Percentiles rank a stretch among this genome's conserved stretches.
phyloP scores from a whole-genome alignment of 2,113 vertebrate genomes.

The Perca schrenkii region DNA sequence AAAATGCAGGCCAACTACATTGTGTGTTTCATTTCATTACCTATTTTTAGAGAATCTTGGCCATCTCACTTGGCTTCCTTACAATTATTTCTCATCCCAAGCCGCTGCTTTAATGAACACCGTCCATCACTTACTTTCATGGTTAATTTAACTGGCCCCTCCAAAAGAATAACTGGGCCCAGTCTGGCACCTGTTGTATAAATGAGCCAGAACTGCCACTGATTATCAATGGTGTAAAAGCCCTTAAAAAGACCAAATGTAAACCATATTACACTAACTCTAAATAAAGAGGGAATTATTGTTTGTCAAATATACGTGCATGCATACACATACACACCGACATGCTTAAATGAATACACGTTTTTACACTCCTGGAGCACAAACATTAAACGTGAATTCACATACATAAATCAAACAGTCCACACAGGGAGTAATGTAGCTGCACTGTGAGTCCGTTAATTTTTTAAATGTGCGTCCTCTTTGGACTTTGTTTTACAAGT shows the following conservation, averaged over 20 bases:
- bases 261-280: not conserved
- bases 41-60: not conserved
- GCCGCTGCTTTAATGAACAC: not conserved
- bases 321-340: not conserved
- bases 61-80: not conserved
- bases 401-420: not conserved
- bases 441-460: not conserved
- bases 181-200: not conserved
- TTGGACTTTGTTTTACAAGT: constrained; percentile 7
- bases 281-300: not conserved
- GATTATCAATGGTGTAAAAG: not conserved
- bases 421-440: not conserved
- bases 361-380: not conserved
- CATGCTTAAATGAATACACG: not conserved
- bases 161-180: constrained; percentile 1
- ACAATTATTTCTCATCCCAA: not conserved
- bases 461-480: not conserved
- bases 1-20: not conserved
- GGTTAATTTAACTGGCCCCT: not conserved
- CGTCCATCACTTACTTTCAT: not conserved
- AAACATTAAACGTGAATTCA: not conserved
- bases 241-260: not conserved
- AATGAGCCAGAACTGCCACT: constrained; percentile 16
- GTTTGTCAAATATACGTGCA: not conserved
- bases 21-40: not conserved